These are phyloP conservation scores for Lipophrys pholis DNA, from an alignment of 2,113 vertebrate species.

Conservation along the genomic window DNA sequence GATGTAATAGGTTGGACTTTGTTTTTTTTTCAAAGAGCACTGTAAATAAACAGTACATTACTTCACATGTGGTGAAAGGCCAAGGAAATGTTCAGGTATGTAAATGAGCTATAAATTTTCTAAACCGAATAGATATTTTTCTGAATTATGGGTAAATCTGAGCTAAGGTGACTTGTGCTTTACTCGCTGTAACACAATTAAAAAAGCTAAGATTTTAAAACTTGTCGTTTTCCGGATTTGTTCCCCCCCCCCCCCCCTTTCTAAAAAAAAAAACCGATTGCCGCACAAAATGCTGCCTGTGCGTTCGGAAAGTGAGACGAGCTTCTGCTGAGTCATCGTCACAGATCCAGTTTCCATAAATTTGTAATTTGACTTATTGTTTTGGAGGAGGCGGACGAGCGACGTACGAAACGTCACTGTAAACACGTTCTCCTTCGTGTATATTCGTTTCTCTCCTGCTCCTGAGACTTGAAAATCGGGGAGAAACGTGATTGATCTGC, in stretches of 20 bases:
- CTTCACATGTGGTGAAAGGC: neutral
- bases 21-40: constrained; percentile 11
- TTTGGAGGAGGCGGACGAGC: too few relatives aligned
- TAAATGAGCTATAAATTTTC: constrained; percentile 31
- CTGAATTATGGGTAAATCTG: constrained; percentile 33
- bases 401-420: too few relatives aligned
- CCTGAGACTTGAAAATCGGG: too few relatives aligned
- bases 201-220: constrained; percentile 34
- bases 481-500: too few relatives aligned
- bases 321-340: too few relatives aligned
- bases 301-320: too few relatives aligned
- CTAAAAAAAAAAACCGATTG: neutral
- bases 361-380: too few relatives aligned
- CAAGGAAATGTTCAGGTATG: constrained; percentile 14
- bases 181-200: constrained; percentile 54
- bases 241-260: too few relatives aligned
- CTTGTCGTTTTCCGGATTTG: neutral
- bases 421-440: too few relatives aligned
- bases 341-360: too few relatives aligned
- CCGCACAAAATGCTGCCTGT: neutral
- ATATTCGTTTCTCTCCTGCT: too few relatives aligned
- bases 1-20: constrained; percentile 10
- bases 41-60: constrained; percentile 1
- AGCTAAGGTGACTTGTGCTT: constrained; percentile 44
- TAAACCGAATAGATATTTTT: constrained; percentile 54